Conservation (phyloP, 2,797 vertebrate species). For the Adrianichthys oophorus region DNA sequence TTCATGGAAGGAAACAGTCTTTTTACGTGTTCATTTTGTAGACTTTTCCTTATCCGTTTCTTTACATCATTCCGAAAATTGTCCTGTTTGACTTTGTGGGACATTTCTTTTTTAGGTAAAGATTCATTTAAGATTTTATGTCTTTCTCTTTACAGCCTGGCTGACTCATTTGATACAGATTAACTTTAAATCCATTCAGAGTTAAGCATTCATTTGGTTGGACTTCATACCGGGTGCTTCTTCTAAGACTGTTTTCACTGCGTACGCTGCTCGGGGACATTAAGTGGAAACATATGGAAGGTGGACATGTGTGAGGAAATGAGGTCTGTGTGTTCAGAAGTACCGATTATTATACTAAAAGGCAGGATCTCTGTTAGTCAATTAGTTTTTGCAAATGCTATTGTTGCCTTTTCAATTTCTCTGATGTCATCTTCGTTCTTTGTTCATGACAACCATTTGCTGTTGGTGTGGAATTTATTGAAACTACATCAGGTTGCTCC, state of each 20-base stretch:
- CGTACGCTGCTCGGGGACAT: slow-evolving; percentile 15
- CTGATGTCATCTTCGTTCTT: neutral
- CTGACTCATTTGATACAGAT: slow-evolving; percentile 49
- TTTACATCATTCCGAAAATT: slow-evolving; percentile 58
- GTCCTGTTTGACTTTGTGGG: slow-evolving; percentile 29
- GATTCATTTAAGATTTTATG: slow-evolving; percentile 48
- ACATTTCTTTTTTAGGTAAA: slow-evolving; percentile 1
- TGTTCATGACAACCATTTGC: neutral
- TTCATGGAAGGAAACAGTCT: slow-evolving; percentile 43
- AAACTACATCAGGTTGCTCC: neutral
- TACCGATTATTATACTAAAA: neutral
- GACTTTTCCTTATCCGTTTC: slow-evolving; percentile 51
- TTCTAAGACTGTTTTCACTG: slow-evolving; percentile 16
- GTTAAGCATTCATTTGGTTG: slow-evolving; percentile 46
- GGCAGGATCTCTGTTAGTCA: neutral
- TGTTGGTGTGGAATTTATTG: neutral
- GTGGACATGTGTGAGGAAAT: neutral
- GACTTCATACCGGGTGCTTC: slow-evolving; percentile 41
- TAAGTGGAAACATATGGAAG: slow-evolving; percentile 5
- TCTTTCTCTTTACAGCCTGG: slow-evolving; percentile 36
- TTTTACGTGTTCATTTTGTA: slow-evolving; percentile 33
- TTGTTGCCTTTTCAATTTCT: neutral
- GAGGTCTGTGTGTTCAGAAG: neutral
- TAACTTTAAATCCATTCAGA: slow-evolving; percentile 39
- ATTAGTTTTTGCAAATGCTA: neutral